Evolutionary conservation across 2,113 vertebrate species (phyloP), one percentile per base, ranked within the genome.

Genomic region (Chinchilla lanigera): DNA sequence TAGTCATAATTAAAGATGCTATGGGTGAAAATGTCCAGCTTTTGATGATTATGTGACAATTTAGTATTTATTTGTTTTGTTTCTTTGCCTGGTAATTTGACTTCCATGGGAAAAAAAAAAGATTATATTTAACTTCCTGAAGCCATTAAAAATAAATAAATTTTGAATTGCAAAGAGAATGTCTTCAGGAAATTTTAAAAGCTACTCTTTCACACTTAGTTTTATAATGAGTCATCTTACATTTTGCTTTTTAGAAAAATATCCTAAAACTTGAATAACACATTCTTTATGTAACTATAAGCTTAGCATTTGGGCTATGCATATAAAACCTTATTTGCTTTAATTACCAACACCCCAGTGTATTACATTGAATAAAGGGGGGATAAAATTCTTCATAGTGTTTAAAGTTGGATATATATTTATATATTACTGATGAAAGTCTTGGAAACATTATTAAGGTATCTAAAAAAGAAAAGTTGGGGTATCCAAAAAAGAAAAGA

Each of bases 81-180:
- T 30, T 80, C 1, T 65, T 63, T 73, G 3, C 54, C 58, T 67
- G 77, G 30, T 47, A 52, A 3, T 86, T 38, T 92, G 58, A 89
- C 26, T 35, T 95, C 35, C 5, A 54, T 7, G 67, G 86, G 69
- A 81, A 56, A 19, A 41, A 19, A 41, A 30, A 35, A 7, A 69
- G 9, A 3, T 20, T 61, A 52, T 71, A 92, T 95, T 81, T 14
- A 89, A 77, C 33, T 58, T 47, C 17, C 11, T 50, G 20, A 91
- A 82, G 87, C 16, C 35, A 71, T 58, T 95, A 33, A 63, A 41
- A 92, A 82, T 56, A 84, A 61, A 69, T 71, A 65, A 82, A 96
- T n/a, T 94, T 69, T 82, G 65, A 91, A 12, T 86, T 73, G 6
- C 47, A 3, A 44, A 85, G 81, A 82, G 7, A 92, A 7, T 0